These are phyloP conservation scores for Lethenteron reissneri DNA, from an alignment of 2,113 vertebrate genomes.

Conservation along the genomic window DNA sequence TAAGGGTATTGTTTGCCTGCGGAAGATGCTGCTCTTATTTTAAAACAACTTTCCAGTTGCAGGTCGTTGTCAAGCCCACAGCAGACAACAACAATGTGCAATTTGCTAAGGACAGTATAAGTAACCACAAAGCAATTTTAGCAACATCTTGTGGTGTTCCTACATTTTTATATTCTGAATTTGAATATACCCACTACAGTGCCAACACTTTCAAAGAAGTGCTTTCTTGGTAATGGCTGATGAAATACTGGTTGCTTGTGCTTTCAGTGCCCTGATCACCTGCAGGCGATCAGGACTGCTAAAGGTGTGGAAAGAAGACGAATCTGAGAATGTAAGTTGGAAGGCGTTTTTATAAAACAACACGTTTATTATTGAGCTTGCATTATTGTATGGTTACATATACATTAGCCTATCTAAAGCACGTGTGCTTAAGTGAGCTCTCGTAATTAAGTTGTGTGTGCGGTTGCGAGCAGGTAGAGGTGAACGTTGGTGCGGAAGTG, in stretches of 20 bases:
- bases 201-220: not conserved
- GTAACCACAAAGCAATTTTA: too few species aligned
- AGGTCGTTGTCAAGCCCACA: too few species aligned
- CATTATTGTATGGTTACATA: too few species aligned
- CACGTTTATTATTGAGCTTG: too few species aligned
- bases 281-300: slow-evolving; percentile 38
- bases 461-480: slow-evolving; percentile 17
- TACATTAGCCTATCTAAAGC: too few species aligned
- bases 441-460: not conserved
- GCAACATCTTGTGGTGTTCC: too few species aligned
- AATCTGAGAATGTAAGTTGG: slow-evolving; percentile 19
- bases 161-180: not conserved
- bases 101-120: too few species aligned
- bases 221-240: not conserved
- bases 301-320: slow-evolving; percentile 36
- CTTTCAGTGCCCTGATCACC: slow-evolving; percentile 27
- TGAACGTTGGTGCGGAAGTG: slow-evolving; percentile 24
- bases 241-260: not conserved
- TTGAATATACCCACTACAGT: not conserved
- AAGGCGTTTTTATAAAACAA: not conserved
- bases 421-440: not conserved
- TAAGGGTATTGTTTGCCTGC: too few species aligned
- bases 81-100: too few species aligned
- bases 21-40: too few species aligned
- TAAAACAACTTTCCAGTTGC: too few species aligned